Conservation (phyloP, 2,888 invertebrate species). For the Lissocephala sabroskyi region DNA sequence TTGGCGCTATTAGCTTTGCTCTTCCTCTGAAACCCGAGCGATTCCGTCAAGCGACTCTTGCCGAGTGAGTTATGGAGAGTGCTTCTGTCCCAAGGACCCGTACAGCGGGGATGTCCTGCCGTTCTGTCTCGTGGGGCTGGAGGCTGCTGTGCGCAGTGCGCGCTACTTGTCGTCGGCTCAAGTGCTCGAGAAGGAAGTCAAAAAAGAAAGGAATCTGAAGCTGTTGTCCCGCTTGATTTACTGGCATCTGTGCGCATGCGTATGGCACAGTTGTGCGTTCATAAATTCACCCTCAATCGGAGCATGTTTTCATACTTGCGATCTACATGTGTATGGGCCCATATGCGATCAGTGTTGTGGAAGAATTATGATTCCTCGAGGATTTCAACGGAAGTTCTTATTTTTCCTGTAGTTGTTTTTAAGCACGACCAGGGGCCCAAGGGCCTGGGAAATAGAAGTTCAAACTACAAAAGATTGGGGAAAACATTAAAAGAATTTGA, state of each 20-base stretch:
- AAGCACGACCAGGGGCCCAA: no score
- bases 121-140: neutral
- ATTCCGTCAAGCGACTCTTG: no score
- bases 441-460: constrained; percentile 24
- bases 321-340: constrained; percentile 6
- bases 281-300: constrained; percentile 34
- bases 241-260: constrained; percentile 50
- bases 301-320: constrained; percentile 6
- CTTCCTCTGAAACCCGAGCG: constrained; percentile 44
- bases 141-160: neutral
- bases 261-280: constrained; percentile 51
- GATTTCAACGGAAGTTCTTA: constrained; percentile 34
- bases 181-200: constrained; percentile 32
- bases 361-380: constrained; percentile 43
- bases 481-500: no score
- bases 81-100: constrained; percentile 12
- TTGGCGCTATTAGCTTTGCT: constrained; percentile 36
- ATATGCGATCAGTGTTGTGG: neutral
- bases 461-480: constrained; percentile 9
- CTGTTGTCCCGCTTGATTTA: constrained; percentile 21
- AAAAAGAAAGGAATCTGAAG: neutral
- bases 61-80: constrained; percentile 28
- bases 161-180: constrained; percentile 61
- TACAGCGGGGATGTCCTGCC: neutral
- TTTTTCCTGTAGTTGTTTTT: no score